Evolutionary conservation across 2,888 invertebrate genomes (phyloP).

Genomic region (Lithodes maja): DNA sequence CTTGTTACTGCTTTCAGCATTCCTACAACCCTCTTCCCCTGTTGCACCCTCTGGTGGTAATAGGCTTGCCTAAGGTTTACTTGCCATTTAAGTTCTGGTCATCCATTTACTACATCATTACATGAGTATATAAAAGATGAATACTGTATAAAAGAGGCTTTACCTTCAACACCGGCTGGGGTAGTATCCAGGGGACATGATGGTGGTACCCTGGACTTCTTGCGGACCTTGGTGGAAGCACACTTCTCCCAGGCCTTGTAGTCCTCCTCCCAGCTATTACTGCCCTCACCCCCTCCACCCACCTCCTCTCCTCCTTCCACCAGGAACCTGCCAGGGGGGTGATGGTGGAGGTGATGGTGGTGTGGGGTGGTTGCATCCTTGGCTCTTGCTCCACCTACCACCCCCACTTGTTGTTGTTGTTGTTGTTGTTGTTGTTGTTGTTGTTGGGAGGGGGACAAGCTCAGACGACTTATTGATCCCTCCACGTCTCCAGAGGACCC

Average conservation of each 20-base stretch:
- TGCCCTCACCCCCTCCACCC: slow-evolving; percentile 61
- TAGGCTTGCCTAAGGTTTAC: too few relatives aligned
- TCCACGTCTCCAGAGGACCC: slow-evolving; percentile 46
- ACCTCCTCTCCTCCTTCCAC: slow-evolving; percentile 48
- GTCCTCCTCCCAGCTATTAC: slow-evolving; percentile 75
- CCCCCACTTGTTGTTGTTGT: background rate
- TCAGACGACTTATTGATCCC: slow-evolving; percentile 42
- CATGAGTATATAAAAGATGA: too few relatives aligned
- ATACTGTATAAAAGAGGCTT: background rate
- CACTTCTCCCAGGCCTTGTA: slow-evolving; percentile 76
- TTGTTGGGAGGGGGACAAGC: slow-evolving; percentile 51
- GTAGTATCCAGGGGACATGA: slow-evolving; percentile 48
- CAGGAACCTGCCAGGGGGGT: slow-evolving; percentile 39
- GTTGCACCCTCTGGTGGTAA: too few relatives aligned
- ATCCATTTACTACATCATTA: too few relatives aligned
- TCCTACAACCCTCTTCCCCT: too few relatives aligned
- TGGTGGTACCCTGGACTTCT: slow-evolving; percentile 35
- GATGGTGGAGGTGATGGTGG: background rate
- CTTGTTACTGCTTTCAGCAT: too few relatives aligned
- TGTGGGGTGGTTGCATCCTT: slow-evolving; percentile 34
- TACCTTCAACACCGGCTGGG: slow-evolving; percentile 64
- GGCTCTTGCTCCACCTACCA: slow-evolving; percentile 52
- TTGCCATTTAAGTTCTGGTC: too few relatives aligned
- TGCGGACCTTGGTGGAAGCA: slow-evolving; percentile 67
- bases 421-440: too few relatives aligned